These are phyloP conservation scores for Synergus laeviventris DNA, from an alignment of 2,888 invertebrate species.

Conservation along the genomic window DNA sequence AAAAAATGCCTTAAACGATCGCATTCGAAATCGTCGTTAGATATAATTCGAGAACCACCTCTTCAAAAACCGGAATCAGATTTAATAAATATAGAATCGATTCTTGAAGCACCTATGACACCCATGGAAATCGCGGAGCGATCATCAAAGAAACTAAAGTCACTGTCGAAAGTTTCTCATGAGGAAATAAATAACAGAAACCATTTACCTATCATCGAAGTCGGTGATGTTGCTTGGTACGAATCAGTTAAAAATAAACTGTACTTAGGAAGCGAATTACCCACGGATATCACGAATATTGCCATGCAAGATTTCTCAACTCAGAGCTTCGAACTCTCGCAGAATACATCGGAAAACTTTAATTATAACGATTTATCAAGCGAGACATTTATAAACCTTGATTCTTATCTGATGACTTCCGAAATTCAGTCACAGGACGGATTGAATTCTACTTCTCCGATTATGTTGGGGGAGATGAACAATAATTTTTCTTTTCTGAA, in stretches of 20 bases:
- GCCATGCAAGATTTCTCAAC: constrained; percentile 20
- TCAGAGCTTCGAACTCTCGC: neutral
- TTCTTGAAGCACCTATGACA: neutral
- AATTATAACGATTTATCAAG: constrained; percentile 11
- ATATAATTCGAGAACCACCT: neutral
- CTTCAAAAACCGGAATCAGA: neutral
- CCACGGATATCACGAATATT: constrained; percentile 8
- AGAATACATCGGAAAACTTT: neutral
- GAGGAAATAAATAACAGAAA: neutral
- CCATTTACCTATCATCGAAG: neutral
- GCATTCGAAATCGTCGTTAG: neutral
- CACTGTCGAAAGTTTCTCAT: neutral
- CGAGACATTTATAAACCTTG: neutral
- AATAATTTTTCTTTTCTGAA: neutral
- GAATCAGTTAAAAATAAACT: neutral
- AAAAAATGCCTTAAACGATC: neutral
- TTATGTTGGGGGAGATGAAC: neutral
- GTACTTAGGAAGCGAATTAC: neutral
- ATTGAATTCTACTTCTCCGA: neutral
- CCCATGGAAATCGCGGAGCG: neutral
- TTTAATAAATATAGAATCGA: neutral
- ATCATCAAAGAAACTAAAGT: neutral
- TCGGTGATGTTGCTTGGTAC: neutral
- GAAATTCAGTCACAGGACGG: neutral
- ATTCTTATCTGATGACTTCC: neutral